Percentiles rank a stretch among this genome's conserved stretches.
These are phyloP conservation scores for Streptopelia turtur DNA, from an alignment of 2,797 vertebrate genomes.

Conservation along the genomic window DNA sequence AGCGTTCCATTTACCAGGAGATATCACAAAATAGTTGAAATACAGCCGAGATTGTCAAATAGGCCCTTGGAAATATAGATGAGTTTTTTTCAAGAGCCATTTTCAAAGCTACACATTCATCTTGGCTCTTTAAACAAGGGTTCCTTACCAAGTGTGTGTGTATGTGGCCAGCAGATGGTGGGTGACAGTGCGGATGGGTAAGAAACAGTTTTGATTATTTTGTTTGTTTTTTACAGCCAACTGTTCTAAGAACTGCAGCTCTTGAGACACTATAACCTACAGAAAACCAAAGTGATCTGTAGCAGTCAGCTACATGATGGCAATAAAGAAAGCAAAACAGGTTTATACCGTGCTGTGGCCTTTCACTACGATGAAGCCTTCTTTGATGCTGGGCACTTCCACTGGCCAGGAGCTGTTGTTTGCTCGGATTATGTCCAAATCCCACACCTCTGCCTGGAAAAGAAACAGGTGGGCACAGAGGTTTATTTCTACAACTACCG, in stretches of 20 bases:
- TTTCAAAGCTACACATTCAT: not conserved
- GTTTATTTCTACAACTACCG: not conserved
- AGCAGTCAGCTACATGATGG: fast-evolving
- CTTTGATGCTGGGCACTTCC: slow-evolving; percentile 88
- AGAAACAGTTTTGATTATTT: not conserved
- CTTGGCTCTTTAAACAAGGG: not conserved
- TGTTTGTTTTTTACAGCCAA: not conserved
- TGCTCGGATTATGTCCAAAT: slow-evolving; percentile 90
- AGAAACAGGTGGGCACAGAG: not conserved
- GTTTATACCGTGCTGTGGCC: slow-evolving; percentile 90
- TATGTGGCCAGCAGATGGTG: not conserved
- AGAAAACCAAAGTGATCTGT: not conserved
- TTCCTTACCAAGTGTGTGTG: fast-evolving
- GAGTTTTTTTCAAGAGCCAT: not conserved
- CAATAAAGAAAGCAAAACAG: not conserved
- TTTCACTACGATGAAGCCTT: slow-evolving; percentile 93
- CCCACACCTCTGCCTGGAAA: slow-evolving; percentile 96
- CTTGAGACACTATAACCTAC: not conserved
- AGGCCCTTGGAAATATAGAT: not conserved
- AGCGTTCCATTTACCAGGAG: not conserved
- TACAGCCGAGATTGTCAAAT: not conserved
- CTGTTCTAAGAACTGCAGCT: not conserved
- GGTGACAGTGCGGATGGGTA: not conserved
- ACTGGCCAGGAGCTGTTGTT: slow-evolving; percentile 90
- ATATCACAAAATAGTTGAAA: not conserved